These are phyloP conservation scores for Fringilla coelebs DNA, from an alignment of 2,797 vertebrate genomes.

Conservation along the genomic window DNA sequence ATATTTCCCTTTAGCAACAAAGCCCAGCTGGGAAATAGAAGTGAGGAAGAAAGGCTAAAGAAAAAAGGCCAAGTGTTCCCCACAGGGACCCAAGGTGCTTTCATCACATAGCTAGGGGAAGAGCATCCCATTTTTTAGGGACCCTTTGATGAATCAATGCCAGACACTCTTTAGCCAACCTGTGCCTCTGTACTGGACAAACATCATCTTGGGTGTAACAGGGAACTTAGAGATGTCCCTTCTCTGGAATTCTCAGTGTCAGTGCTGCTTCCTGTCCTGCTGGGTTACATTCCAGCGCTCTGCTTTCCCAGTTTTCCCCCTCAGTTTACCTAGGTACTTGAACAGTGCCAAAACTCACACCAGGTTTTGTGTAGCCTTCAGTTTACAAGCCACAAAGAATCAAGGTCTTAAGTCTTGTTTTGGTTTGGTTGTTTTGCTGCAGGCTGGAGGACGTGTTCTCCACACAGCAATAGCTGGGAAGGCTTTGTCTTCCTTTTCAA, in stretches of 20 bases:
- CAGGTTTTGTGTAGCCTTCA: background rate
- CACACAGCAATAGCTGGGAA: background rate
- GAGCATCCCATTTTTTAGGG: background rate
- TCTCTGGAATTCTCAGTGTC: background rate
- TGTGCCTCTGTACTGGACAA: background rate
- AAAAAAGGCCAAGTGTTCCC: background rate
- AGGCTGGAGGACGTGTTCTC: background rate
- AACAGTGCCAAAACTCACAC: background rate
- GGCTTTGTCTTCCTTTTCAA: background rate
- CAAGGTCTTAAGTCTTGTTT: background rate
- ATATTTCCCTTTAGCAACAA: background rate
- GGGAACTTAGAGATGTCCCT: background rate
- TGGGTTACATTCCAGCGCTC: background rate
- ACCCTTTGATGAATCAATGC: background rate
- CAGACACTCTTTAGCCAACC: background rate
- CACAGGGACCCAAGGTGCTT: background rate
- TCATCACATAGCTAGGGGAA: background rate
- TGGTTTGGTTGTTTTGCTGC: background rate
- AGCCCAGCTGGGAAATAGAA: background rate
- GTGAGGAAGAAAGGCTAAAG: background rate
- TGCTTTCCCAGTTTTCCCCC: background rate
- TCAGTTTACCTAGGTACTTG: background rate
- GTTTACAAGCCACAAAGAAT: background rate
- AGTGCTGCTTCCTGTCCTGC: background rate
- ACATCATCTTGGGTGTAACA: rapidly evolving